These are phyloP conservation scores for Drosophila fuyamai DNA, from an alignment of 1,140 invertebrate genomes.

Conservation along the genomic window DNA sequence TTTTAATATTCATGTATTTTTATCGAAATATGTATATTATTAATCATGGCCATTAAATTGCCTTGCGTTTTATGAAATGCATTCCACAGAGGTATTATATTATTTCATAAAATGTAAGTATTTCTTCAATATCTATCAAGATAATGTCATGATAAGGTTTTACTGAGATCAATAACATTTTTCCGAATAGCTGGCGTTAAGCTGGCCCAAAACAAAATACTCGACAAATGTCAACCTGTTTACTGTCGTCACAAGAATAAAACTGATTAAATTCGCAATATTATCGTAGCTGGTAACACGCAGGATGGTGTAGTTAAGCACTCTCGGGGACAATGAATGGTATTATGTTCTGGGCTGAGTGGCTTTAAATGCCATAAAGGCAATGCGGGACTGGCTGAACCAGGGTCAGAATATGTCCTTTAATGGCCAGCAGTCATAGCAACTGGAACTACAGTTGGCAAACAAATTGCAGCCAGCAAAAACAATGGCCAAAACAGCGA, in stretches of 20 bases:
- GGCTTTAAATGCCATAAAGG: constrained; percentile 64
- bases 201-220: constrained; percentile 3
- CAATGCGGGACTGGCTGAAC: constrained; percentile 2
- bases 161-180: constrained; percentile 12
- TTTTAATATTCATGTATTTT: no score
- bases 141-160: constrained; percentile 3
- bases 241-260: constrained; percentile 19
- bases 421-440: constrained; percentile 26
- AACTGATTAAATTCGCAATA: constrained; percentile 40
- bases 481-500: constrained; percentile 46
- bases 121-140: neutral
- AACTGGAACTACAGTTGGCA: constrained; percentile 22
- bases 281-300: constrained; percentile 27
- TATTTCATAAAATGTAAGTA: no score
- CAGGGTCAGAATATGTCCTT: constrained; percentile 5
- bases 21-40: no score
- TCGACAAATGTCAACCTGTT: constrained; percentile 22
- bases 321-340: constrained; percentile 35
- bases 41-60: no score
- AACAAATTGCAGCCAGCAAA: constrained; percentile 17
- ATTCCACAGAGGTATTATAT: no score
- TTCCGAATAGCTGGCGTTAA: neutral
- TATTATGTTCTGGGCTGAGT: constrained; percentile 50
- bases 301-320: constrained; percentile 19
- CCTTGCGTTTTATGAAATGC: no score